Evolutionary conservation across 2,888 invertebrate genomes (phyloP), one percentile per base, ranked within the genome.

Genomic region (Chaitophorus viminalis): DNA sequence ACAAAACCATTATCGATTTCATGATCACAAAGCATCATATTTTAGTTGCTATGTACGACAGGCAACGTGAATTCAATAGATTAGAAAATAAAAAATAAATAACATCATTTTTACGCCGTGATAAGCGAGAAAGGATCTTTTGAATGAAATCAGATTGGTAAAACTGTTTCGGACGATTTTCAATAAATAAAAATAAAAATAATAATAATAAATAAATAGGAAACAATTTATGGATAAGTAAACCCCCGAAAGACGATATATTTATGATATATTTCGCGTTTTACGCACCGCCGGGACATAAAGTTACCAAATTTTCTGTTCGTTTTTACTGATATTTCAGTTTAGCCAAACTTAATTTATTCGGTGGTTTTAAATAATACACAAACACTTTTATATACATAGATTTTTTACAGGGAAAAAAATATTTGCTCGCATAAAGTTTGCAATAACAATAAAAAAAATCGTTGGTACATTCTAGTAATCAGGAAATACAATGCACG

Each of bases 1-100:
- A 79, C 65, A 79, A 79, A 36, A 65, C 65, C 68, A 68, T 79
- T 79, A 79, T 78, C 65, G 65, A 79, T 79, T 68, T 39, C 39
- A 39, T 29, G 29, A 79, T 65, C 65, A 36, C 29, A 79, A 65
- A n/a, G 29, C 39, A 65, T 79, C 79, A 65, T 79, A n/a, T 79
- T n/a, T 18, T n/a, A 1, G n/a, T n/a, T 79, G 18, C 65, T 36
- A 65, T 29, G 0, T 65, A 36, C 36, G 25, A 25, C 39, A 0
- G n/a, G n/a, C n/a, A 4, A 39, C 60, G 65, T 65, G 39, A 39
- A 29, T 39, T 18, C 17, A 29, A 79, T 65, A 36, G 65, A 79
- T 79, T 60, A 79, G 29, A 65, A 65, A 39, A 39, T n/a, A n/a
- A n/a, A n/a, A n/a, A 65, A 70, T 25, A 25, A 68, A 79, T 29